These are phyloP conservation scores for Ecdyonurus torrentis DNA, from an alignment of 2,888 invertebrate species.

Conservation along the genomic window DNA sequence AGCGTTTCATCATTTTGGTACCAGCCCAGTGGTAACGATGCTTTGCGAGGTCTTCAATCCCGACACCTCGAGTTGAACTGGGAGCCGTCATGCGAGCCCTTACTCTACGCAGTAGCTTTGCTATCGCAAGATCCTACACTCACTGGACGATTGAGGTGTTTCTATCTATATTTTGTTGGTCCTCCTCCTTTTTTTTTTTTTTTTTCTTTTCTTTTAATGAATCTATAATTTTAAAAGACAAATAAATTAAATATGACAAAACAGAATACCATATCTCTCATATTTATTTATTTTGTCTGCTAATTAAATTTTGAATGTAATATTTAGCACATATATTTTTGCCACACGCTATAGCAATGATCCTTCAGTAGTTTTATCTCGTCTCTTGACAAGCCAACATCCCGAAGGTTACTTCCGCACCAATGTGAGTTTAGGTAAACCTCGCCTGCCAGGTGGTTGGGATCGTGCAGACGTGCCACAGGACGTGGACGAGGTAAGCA, in stretches of 20 bases:
- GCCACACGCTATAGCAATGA: background rate
- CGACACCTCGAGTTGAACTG: background rate
- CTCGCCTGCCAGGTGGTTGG: slow-evolving; percentile 23
- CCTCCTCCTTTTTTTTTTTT: too few relatives aligned
- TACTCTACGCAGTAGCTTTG: background rate
- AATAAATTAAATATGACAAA: background rate
- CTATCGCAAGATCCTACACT: background rate
- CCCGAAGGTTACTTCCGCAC: slow-evolving; percentile 25
- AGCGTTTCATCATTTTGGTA: background rate
- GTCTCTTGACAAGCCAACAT: slow-evolving; percentile 18
- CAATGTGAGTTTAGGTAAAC: slow-evolving; percentile 23
- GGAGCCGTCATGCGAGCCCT: background rate
- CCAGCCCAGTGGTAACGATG: background rate
- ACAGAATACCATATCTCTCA: background rate
- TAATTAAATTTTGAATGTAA: background rate
- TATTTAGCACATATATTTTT: background rate
- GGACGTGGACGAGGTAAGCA: background rate
- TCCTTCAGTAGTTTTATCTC: background rate
- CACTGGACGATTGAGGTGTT: background rate
- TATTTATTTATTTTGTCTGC: background rate
- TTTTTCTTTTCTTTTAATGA: too few relatives aligned
- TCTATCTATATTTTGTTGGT: too few relatives aligned
- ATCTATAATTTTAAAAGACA: too few relatives aligned
- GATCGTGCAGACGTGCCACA: slow-evolving; percentile 8
- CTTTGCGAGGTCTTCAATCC: background rate